phyloP scores from a whole-genome alignment of 1,140 invertebrate genomes.

The Ostrea denselamellosa region DNA sequence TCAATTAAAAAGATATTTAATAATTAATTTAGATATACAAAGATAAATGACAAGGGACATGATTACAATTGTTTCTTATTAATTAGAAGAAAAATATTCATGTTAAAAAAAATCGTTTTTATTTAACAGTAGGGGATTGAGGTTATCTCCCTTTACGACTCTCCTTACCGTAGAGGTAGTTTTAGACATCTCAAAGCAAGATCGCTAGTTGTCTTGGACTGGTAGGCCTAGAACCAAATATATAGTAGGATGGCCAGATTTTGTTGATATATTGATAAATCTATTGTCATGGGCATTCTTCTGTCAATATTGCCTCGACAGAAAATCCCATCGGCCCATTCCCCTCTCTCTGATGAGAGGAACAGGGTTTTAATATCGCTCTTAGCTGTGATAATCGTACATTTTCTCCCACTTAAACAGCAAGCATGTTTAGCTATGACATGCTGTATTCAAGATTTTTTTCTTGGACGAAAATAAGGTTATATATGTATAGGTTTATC shows the following conservation, averaged over 20 bases:
- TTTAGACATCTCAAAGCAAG: neutral
- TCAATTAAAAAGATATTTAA: neutral
- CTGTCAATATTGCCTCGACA: conserved; percentile 57
- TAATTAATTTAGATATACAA: neutral
- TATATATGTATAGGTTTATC: neutral
- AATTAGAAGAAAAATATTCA: no score
- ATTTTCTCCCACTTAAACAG: conserved; percentile 48
- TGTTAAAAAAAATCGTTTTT: no score
- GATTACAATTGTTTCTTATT: no score
- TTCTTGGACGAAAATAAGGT: neutral
- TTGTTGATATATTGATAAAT: conserved; percentile 54
- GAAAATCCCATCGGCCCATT: conserved; percentile 43
- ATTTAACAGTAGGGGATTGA: neutral
- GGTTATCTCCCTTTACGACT: neutral
- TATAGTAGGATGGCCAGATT: conserved; percentile 50
- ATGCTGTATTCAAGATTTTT: conserved; percentile 14
- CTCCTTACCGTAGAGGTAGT: neutral
- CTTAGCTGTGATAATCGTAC: conserved; percentile 50
- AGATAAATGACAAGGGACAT: no score
- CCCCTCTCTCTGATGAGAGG: conserved; percentile 52
- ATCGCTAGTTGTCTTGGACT: neutral
- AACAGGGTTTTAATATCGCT: conserved; percentile 57
- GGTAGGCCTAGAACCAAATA: neutral
- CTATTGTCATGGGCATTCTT: conserved; percentile 55
- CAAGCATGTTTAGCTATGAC: conserved; percentile 41